Evolutionary conservation across 2,113 vertebrate genomes (phyloP).

Genomic region (Columbina picui): DNA sequence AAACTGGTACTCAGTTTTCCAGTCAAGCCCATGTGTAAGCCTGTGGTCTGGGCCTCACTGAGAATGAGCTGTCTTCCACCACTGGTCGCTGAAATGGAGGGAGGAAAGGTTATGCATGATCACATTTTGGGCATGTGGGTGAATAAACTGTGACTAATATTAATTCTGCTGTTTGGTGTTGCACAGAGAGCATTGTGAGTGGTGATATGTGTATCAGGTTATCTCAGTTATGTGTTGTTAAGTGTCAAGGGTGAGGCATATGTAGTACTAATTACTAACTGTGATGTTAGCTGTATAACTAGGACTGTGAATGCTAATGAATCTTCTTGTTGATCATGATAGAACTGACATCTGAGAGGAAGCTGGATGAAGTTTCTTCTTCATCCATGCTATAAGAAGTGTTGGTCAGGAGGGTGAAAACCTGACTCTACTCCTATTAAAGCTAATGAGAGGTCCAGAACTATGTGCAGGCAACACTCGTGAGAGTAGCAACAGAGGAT

Average conservation of each 20-base stretch:
- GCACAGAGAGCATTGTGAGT: neutral
- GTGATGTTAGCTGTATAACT: neutral
- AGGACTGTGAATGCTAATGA: neutral
- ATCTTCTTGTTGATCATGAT: neutral
- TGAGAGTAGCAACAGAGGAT: neutral
- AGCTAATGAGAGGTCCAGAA: neutral
- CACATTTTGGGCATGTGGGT: neutral
- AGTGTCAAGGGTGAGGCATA: accelerated
- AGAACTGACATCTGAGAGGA: neutral
- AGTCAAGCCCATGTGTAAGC: accelerated
- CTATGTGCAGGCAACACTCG: neutral
- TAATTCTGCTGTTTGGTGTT: neutral
- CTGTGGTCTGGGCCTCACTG: neutral
- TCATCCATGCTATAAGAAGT: neutral
- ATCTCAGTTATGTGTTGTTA: neutral
- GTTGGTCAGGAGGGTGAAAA: neutral
- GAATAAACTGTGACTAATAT: neutral
- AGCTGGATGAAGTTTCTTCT: neutral
- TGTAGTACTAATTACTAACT: neutral
- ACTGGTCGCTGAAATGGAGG: neutral
- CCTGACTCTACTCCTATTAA: neutral
- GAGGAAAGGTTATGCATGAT: neutral
- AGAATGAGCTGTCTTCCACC: neutral
- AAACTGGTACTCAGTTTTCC: neutral
- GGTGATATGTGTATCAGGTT: neutral